Base-by-base conservation (phyloP, 2,113 vertebrate species). In the Hemiprocne comata region DNA sequence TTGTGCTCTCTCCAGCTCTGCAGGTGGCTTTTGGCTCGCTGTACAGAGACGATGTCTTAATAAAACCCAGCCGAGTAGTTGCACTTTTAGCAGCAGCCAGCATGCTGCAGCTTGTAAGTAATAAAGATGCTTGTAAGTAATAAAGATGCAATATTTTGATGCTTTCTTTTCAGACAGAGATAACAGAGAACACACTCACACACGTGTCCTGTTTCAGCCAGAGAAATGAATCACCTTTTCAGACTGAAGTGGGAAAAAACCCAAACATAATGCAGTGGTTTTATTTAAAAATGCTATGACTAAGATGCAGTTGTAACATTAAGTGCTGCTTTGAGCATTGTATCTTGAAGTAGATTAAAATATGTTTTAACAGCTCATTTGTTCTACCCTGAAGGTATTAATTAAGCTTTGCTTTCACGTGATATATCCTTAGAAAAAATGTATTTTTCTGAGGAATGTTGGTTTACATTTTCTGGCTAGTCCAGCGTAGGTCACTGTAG, bases 11-110 rank as follows among this genome's bases (percentile, higher is more conserved):
- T 19, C 12, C 79, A 99, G 99, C 99, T 82, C 98, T 99, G 11
- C 99, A 99, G 97, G 99, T 99, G 48, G 99, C 99, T 1, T 99
- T 99, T 95, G 99, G 99, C 69, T 99, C 99, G 0, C 97, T 99
- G 24, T 99, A 99, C 95, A 98, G 99, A 38, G 99, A 99, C 4
- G 99, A 99, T 21, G 99, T 99, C 34, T 96, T 99, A 65, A 99
- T 99, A 94, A 99, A 99, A 70, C 99, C 99, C 93, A 99, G 99
- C 78, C 98, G 98, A 31, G 99, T 99, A 9, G 97, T 99, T 86
- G 98, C 99, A 73, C 98, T 99, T 94, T 97, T 99, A 74, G 99
- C 99, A 15, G 99, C 99, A 83, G 99, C 99, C 87, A 99, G 98
- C 97, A 99, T 99, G 99, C 98, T 99, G 46, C 99, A 99, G 94